Evolutionary conservation across 1,140 invertebrate species (phyloP).

Genomic region (Plectrocnemia conspersa): DNA sequence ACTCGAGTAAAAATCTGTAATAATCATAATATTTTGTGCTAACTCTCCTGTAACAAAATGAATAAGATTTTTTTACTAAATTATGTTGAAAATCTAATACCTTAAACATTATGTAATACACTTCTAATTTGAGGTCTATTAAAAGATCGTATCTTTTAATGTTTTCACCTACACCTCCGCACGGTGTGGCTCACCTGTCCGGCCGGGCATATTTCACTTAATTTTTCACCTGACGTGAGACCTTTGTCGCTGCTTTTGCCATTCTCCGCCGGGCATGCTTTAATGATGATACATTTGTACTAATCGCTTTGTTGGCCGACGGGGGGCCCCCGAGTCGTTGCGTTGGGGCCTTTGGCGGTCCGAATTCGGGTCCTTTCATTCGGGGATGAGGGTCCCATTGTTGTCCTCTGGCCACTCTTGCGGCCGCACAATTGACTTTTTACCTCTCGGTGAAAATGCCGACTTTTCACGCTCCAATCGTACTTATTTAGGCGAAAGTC

Average conservation of each 20-base stretch:
- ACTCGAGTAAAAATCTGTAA: too few relatives aligned
- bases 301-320: slow-evolving; percentile 20
- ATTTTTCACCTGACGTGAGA: slow-evolving; percentile 25
- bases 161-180: too few relatives aligned
- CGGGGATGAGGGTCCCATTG: slow-evolving; percentile 8
- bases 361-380: neutral
- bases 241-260: slow-evolving; percentile 23
- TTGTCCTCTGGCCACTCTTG: slow-evolving; percentile 1
- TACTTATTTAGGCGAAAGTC: neutral
- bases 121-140: too few relatives aligned
- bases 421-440: neutral
- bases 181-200: too few relatives aligned
- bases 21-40: too few relatives aligned
- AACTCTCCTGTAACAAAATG: too few relatives aligned
- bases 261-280: slow-evolving; percentile 21
- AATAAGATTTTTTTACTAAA: too few relatives aligned
- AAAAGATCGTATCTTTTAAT: too few relatives aligned
- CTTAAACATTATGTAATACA: too few relatives aligned
- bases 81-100: too few relatives aligned
- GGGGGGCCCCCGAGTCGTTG: slow-evolving; percentile 8
- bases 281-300: slow-evolving; percentile 27
- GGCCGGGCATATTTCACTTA: slow-evolving; percentile 20
- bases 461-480: slow-evolving; percentile 2
- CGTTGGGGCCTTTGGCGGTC: slow-evolving; percentile 8
- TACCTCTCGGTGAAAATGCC: neutral